Evolutionary conservation across 2,113 vertebrate genomes (phyloP), one percentile per base, ranked within the genome.

Genomic region (Lophura nycthemera): DNA sequence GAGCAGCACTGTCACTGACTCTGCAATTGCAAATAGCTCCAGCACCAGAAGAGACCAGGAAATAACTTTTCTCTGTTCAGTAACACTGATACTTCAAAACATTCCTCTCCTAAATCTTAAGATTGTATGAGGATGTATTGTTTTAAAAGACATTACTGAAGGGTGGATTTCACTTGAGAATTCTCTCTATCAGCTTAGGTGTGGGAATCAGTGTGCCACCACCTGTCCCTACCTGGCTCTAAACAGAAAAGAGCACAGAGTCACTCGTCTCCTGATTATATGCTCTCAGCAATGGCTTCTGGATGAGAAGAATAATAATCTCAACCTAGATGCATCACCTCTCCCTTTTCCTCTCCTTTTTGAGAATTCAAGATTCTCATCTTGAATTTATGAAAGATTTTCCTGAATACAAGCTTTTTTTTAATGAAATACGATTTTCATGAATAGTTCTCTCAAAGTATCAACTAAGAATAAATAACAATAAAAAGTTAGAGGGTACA

Each of bases 41-140:
- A 70, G 83, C 90, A 21, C 27, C 69, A 88, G 50, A 88, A 29
- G 69, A 71, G 45, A 86, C 27, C 47, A 78, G 61, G 73, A 90
- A 89, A 60, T 77, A 13, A 3, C 1, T 80, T 76, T 92, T 73
- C 52, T 16, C 38, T 29, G 2, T 50, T 74, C 54, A 57, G 4
- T 72, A 57, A 34, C 36, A 74, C 16, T 36, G 57, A 21, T 77
- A 67, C 77, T 83, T 82, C 27, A 71, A 81, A 89, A 36, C 10
- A 29, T 65, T 93, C 77, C n/a, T 13, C 11, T 40, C 25, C 34
- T 81, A 47, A 67, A 71, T 52, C 2, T 47, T 83, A 74, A 63
- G 60, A 70, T 20, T 79, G 2, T 21, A 12, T 17, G 10, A 21
- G 32, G 21, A 30, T 74, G 71, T 42, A 32, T 32, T 42, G 11